phyloP scores from a whole-genome alignment of 1,140 invertebrate genomes.

The Acromyrmex heyeri region DNA sequence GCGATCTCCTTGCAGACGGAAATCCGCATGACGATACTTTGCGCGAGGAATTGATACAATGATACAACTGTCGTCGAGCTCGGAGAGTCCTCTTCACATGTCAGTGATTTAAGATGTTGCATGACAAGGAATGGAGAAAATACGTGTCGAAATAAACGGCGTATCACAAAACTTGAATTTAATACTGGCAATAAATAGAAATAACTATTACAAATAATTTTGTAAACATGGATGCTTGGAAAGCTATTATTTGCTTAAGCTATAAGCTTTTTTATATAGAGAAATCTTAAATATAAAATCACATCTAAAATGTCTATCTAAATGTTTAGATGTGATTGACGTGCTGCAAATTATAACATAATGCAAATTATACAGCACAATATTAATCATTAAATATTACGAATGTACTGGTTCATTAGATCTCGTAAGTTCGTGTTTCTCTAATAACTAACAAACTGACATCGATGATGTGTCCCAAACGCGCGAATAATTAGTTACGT shows the following conservation, averaged over 20 bases:
- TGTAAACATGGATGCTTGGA: not conserved
- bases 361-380: not conserved
- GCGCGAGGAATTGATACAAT: constrained; percentile 44
- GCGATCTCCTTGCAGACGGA: constrained; percentile 31
- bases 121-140: not conserved
- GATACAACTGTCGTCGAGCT: constrained; percentile 43
- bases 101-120: not conserved
- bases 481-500: constrained; percentile 45
- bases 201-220: not conserved
- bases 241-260: not conserved
- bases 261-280: not conserved
- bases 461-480: constrained; percentile 2
- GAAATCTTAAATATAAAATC: not conserved
- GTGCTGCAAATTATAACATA: not conserved
- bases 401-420: not conserved
- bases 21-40: constrained; percentile 43
- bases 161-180: not conserved
- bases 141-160: not conserved
- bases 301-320: not conserved
- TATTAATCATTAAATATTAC: constrained; percentile 32
- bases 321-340: not conserved
- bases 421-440: constrained; percentile 17
- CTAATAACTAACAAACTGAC: constrained; percentile 17
- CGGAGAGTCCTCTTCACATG: not conserved
- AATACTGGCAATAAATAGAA: not conserved